Evolutionary conservation across 2,888 invertebrate genomes (phyloP).

Genomic region (Macrosiphum euphorbiae): DNA sequence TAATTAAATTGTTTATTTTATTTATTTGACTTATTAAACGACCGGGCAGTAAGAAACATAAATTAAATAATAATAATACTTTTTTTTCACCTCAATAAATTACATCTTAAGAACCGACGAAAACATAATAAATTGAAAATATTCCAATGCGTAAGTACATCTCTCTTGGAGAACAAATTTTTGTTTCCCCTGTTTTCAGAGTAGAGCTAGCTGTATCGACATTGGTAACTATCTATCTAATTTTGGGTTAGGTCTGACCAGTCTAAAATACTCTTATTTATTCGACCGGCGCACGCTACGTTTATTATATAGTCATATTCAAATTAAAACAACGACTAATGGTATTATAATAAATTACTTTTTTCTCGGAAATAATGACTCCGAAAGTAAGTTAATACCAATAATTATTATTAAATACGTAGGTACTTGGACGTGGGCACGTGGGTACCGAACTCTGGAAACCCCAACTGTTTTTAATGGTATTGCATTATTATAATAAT

Average conservation of each 20-base stretch:
- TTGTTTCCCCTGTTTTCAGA: not conserved
- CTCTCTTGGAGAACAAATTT: not conserved
- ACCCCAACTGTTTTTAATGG: not conserved
- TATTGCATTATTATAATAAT: not conserved
- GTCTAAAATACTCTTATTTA: not conserved
- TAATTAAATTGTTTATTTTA: no score
- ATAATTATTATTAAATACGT: conserved; percentile 12
- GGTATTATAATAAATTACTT: conserved; percentile 8
- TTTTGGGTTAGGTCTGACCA: not conserved
- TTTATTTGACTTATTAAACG: not conserved
- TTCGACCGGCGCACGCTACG: conserved; percentile 4
- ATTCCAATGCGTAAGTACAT: not conserved
- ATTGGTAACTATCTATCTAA: not conserved
- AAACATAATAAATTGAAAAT: not conserved
- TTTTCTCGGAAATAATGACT: not conserved
- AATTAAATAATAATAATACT: not conserved
- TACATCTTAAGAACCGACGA: not conserved
- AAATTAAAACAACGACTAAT: conserved; percentile 3
- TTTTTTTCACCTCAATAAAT: not conserved
- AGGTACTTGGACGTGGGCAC: not conserved
- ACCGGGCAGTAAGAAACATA: not conserved
- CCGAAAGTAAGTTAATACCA: not conserved
- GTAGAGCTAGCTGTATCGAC: not conserved
- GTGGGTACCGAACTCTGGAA: not conserved
- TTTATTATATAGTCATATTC: not conserved